A percentile compares a stretch with the other conserved stretches of the same genome.
These are phyloP conservation scores for Taphrorychus bicolor DNA, from an alignment of 2,888 invertebrate genomes.

Conservation along the genomic window DNA sequence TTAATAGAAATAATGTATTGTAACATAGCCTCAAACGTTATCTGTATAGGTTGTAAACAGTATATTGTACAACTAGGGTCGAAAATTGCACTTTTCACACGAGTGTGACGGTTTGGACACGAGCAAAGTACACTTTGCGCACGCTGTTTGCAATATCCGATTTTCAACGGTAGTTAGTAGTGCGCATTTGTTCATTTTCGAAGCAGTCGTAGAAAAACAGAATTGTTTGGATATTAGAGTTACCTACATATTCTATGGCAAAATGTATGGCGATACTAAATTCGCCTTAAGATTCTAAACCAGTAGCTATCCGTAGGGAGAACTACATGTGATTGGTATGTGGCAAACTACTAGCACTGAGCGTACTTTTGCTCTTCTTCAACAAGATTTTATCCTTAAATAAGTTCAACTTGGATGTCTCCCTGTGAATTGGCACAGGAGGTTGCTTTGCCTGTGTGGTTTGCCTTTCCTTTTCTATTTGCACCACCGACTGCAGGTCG, in stretches of 20 bases:
- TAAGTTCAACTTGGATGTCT: constrained; percentile 44
- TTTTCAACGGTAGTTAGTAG: no score
- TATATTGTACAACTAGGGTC: no score
- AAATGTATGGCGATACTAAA: background rate
- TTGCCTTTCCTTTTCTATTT: constrained; percentile 55
- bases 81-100: no score
- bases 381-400: constrained; percentile 51
- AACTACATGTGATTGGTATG: constrained; percentile 47
- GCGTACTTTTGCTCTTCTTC: constrained; percentile 48
- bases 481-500: constrained; percentile 58
- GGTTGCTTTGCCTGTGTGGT: constrained; percentile 26
- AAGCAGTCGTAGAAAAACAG: no score
- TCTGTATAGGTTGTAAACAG: no score
- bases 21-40: no score
- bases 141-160: no score
- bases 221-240: no score
- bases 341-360: constrained; percentile 46
- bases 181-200: no score
- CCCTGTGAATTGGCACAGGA: constrained; percentile 42
- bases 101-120: no score
- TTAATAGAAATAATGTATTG: no score
- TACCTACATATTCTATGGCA: background rate
- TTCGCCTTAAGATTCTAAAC: background rate
- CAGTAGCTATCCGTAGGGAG: background rate
- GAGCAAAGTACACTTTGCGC: no score